Conservation (phyloP, 2,113 vertebrate species). For the Cairina moschata region DNA sequence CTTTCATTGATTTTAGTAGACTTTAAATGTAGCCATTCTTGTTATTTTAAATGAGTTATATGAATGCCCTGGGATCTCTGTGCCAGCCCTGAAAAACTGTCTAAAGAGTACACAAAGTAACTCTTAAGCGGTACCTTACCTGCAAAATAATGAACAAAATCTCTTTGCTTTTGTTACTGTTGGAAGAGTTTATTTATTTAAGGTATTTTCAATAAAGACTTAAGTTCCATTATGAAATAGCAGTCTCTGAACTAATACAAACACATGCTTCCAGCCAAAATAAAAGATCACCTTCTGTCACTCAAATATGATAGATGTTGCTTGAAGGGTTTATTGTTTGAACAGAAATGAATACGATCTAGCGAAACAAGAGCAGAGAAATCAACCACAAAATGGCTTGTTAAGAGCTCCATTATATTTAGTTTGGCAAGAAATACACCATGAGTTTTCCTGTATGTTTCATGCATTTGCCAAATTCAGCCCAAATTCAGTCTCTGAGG, state of each 20-base stretch:
- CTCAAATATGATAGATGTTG: neutral
- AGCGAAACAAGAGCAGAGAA: neutral
- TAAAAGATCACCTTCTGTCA: neutral
- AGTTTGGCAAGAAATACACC: neutral
- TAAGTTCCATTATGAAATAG: neutral
- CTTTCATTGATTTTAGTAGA: neutral
- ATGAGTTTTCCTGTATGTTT: neutral
- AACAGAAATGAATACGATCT: neutral
- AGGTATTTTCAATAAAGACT: neutral
- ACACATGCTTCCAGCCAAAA: neutral
- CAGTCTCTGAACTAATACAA: neutral
- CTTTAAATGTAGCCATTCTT: neutral
- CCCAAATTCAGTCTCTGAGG: neutral
- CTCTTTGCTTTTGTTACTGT: neutral
- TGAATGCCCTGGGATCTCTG: neutral
- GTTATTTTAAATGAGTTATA: neutral
- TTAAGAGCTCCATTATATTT: neutral
- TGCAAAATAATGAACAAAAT: neutral
- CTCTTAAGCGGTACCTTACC: neutral
- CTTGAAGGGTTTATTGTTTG: neutral
- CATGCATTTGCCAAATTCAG: neutral
- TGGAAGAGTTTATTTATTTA: neutral
- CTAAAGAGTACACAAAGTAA: neutral
- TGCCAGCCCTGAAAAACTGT: neutral
- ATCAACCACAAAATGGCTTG: neutral